These are phyloP conservation scores for Nebria salina DNA, from an alignment of 2,888 invertebrate genomes.

Conservation along the genomic window DNA sequence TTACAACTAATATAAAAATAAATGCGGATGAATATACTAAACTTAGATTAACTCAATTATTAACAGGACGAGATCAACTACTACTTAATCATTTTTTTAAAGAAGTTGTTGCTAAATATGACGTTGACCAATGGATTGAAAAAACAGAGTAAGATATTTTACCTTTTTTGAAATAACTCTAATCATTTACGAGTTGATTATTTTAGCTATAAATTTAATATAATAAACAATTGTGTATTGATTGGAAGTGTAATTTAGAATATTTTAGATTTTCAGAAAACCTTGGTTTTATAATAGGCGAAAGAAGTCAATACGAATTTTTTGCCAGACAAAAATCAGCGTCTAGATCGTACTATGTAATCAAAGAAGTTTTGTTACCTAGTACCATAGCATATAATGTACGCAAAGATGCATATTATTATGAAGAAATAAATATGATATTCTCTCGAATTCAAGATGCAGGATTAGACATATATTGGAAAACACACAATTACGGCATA, in stretches of 20 bases:
- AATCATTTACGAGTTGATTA: too few relatives aligned
- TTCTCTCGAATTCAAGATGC: neutral
- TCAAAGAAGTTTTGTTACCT: conserved; percentile 2
- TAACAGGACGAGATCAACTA: too few relatives aligned
- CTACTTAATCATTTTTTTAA: too few relatives aligned
- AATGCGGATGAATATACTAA: neutral
- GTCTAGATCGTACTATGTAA: too few relatives aligned
- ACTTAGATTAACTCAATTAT: too few relatives aligned
- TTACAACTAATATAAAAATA: neutral
- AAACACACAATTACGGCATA: neutral
- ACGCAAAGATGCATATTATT: conserved; percentile 15
- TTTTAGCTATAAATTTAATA: too few relatives aligned
- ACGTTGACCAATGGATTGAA: neutral
- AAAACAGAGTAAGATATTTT: too few relatives aligned
- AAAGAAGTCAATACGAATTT: neutral
- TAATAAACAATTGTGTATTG: too few relatives aligned
- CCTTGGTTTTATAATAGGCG: too few relatives aligned
- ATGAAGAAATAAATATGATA: neutral
- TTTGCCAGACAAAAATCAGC: neutral
- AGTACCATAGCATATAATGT: neutral
- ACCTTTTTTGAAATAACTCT: too few relatives aligned
- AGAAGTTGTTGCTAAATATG: neutral
- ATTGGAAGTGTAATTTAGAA: neutral
- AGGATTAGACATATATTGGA: neutral
- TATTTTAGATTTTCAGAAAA: conserved; percentile 5